These are phyloP conservation scores for Seriola rivoliana DNA, from an alignment of 2,113 vertebrate species.

Conservation along the genomic window DNA sequence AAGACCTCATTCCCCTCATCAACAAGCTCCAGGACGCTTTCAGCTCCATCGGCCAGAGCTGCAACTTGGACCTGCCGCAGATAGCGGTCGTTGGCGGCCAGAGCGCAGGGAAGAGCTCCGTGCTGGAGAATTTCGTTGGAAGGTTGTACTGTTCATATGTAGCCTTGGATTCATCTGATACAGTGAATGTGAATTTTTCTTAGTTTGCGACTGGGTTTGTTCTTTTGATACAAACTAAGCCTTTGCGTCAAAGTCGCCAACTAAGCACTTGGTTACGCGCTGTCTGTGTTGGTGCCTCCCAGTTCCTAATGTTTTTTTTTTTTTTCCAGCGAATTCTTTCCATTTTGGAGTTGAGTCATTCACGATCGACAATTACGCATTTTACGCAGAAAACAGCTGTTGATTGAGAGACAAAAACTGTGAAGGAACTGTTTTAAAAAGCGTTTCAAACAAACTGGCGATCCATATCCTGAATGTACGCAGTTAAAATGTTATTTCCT, in stretches of 20 bases:
- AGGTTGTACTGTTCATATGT: slow-evolving; percentile 80
- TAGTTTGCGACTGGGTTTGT: not conserved
- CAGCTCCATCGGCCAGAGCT: slow-evolving; percentile 96
- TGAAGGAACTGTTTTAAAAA: not conserved
- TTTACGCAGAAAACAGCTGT: slow-evolving; percentile 59
- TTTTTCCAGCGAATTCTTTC: slow-evolving; percentile 44
- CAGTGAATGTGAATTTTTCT: not conserved
- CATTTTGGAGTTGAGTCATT: slow-evolving; percentile 62
- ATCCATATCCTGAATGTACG: not conserved
- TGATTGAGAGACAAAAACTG: not conserved
- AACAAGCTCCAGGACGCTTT: slow-evolving; percentile 98
- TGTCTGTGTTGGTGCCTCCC: slow-evolving; percentile 52
- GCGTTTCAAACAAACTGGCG: not conserved
- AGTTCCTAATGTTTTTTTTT: slow-evolving; percentile 38
- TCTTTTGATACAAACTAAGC: not conserved
- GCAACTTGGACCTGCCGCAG: slow-evolving; percentile 95
- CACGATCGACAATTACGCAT: slow-evolving; percentile 39
- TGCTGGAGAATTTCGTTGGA: slow-evolving; percentile 96
- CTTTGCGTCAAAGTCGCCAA: slow-evolving; percentile 64
- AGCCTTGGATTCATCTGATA: not conserved
- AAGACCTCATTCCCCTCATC: slow-evolving; percentile 96
- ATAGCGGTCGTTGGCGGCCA: slow-evolving; percentile 97
- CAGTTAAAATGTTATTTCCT: not conserved
- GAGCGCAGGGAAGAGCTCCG: slow-evolving; percentile 97
- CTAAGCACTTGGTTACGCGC: slow-evolving; percentile 56